These are phyloP conservation scores for Drosophila ironensis DNA, from an alignment of 1,140 invertebrate species.

Conservation along the genomic window DNA sequence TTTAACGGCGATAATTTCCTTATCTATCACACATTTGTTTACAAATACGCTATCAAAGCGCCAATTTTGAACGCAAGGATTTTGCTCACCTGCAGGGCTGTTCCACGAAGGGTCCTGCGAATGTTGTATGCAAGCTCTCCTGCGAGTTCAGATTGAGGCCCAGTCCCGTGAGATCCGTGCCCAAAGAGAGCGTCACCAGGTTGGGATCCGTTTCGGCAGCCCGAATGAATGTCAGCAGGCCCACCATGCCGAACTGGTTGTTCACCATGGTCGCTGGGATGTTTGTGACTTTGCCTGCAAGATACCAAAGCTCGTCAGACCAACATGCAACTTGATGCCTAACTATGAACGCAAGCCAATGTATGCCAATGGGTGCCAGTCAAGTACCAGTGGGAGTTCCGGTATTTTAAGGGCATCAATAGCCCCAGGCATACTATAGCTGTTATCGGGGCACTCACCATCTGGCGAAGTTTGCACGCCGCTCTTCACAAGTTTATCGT, in stretches of 20 bases:
- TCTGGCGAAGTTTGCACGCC: constrained; percentile 97
- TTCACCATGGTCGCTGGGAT: constrained; percentile 99
- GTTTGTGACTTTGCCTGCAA: constrained; percentile 94
- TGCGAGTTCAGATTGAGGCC: constrained; percentile 99
- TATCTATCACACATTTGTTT: background rate
- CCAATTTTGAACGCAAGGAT: background rate
- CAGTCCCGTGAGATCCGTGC: constrained; percentile 97
- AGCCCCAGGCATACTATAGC: background rate
- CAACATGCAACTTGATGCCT: too few species aligned
- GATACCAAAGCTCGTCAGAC: background rate
- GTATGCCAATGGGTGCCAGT: too few species aligned
- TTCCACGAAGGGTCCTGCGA: constrained; percentile 99
- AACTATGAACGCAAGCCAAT: too few species aligned
- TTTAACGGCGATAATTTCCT: background rate
- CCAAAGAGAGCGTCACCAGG: constrained; percentile 96
- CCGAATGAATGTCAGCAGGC: constrained; percentile 97
- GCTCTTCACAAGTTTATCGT: constrained; percentile 85
- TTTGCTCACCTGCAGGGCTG: constrained; percentile 91
- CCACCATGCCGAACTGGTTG: constrained; percentile 99
- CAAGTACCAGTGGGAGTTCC: background rate
- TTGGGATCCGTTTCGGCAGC: constrained; percentile 98
- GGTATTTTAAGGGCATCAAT: background rate
- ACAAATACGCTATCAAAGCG: background rate
- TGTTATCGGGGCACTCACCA: constrained; percentile 83
- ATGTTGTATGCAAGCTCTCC: constrained; percentile 97